Evolutionary conservation across 2,888 invertebrate genomes (phyloP).

Genomic region (Oasisia sp.): DNA sequence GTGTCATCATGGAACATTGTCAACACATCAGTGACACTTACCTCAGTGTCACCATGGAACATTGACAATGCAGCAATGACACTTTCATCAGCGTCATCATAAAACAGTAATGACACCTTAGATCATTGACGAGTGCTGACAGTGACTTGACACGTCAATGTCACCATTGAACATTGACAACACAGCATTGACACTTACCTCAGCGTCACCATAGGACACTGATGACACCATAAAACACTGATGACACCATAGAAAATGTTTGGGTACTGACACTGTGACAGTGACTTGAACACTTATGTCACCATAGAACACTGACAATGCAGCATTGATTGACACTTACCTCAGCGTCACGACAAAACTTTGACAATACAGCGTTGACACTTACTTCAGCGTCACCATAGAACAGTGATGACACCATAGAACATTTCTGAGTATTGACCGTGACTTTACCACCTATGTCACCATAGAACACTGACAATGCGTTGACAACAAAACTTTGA

Average conservation of each 20-base stretch:
- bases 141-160: conserved; percentile 55
- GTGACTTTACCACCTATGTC: conserved; percentile 60
- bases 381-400: conserved; percentile 25
- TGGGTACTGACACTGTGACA: conserved; percentile 53
- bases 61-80: conserved; percentile 59
- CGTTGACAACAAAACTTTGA: conserved; percentile 65
- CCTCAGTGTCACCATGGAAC: conserved; percentile 44
- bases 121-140: too few species aligned
- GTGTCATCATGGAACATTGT: not conserved
- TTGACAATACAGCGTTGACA: conserved; percentile 64
- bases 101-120: not conserved
- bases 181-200: conserved; percentile 46
- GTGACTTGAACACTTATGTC: conserved; percentile 36
- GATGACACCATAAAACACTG: conserved; percentile 34
- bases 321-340: conserved; percentile 38
- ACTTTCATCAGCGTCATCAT: conserved; percentile 27
- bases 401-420: not conserved
- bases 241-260: not conserved
- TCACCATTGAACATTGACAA: conserved; percentile 43
- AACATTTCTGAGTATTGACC: not conserved
- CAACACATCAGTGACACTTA: not conserved
- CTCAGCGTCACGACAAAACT: conserved; percentile 66
- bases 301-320: not conserved
- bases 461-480: conserved; percentile 65
- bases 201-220: conserved; percentile 65